Base-by-base conservation (phyloP, 2,888 invertebrate species). In the Cephus nigrinus region DNA sequence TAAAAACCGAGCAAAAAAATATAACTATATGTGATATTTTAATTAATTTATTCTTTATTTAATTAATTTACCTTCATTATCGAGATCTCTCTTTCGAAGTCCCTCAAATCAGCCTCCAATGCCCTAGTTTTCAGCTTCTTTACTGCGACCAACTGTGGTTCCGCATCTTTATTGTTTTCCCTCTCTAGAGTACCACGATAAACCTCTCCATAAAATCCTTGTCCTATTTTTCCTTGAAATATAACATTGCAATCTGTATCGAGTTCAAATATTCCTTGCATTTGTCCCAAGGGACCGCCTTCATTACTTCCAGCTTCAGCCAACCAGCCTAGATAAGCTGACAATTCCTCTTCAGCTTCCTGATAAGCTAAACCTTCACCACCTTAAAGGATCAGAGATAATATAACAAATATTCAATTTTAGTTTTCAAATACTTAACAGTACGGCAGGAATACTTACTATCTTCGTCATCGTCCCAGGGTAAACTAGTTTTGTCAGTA, bases 151-250 rank as follows among this genome's bases (percentile, higher is more conserved):
- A 92, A 91, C 83, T 93, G 92, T 0, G 93, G 92, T 78, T 93
- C 93, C 0, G 84, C 84, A 75, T 92, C 92, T 82, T 93, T 92
- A 74, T 92, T 92, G 76, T 90, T 91, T 75, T 92, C 92, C 83
- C 92, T 93, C 89, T 96, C 95, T 91, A 95, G 93, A 85, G 94
- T 94, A 0, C 97, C 98, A 83, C 94, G 94, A 91, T 94, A 96
- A 2, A 98, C 98, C 86, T 96, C 95, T 0, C 98, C 98, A 90
- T 97, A 98, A 91, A 96, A 96, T 1, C 98, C 98, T 94, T 94
- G 93, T 72, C 95, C 95, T 81, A 95, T 94, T 82, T 93, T 92
- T 30, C 94, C 93, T 87, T 94, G 94, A 11, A 94, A 87, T 77
- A 94, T 93, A 1, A 95, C 93, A 86, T 93, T 93, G 82, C 93